These are phyloP conservation scores for Coremacera marginata DNA, from an alignment of 2,888 invertebrate genomes.

Conservation along the genomic window DNA sequence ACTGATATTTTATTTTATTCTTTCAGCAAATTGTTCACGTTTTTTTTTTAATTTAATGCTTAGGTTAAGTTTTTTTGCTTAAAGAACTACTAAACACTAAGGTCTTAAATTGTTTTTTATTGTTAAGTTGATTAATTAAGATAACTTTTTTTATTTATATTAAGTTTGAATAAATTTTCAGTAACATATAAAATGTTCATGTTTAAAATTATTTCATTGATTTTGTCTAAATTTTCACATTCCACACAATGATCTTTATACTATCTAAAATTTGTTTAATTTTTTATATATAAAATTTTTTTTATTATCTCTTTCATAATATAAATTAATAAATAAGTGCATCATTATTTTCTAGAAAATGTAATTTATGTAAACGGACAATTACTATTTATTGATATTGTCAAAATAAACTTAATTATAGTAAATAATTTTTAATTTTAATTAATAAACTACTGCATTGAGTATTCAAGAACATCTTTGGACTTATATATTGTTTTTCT, in stretches of 20 bases:
- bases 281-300: background rate
- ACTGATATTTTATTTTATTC: constrained; percentile 28
- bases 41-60: background rate
- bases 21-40: constrained; percentile 14
- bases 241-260: background rate
- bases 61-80: background rate
- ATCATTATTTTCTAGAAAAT: no score
- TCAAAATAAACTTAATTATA: no score
- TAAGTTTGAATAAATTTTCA: no score
- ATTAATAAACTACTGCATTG: no score
- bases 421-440: no score
- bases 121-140: background rate
- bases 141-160: background rate
- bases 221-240: background rate
- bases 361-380: no score
- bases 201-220: no score
- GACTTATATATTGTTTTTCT: no score
- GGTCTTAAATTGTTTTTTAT: background rate
- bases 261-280: background rate
- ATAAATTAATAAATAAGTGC: background rate
- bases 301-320: background rate
- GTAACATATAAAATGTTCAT: background rate
- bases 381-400: no score
- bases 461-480: no score
- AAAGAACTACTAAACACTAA: background rate